These are phyloP conservation scores for Argopecten irradians DNA, from an alignment of 1,140 invertebrate species.

Conservation along the genomic window DNA sequence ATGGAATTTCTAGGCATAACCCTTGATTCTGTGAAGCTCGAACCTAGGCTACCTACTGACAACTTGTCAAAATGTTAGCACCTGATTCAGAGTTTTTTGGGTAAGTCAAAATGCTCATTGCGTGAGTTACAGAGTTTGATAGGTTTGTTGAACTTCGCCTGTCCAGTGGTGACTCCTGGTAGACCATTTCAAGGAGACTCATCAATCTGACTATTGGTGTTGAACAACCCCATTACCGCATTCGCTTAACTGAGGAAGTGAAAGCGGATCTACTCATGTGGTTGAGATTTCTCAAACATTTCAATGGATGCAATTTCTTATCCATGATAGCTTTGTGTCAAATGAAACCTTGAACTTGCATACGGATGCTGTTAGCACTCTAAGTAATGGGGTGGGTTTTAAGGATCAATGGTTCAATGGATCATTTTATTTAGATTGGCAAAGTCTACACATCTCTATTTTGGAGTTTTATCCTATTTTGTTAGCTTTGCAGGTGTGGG, in stretches of 20 bases:
- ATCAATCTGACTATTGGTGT: slow-evolving; percentile 39
- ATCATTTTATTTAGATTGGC: neutral
- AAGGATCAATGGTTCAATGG: neutral
- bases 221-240: neutral
- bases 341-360: neutral
- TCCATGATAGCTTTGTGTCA: slow-evolving; percentile 28
- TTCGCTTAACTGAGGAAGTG: neutral
- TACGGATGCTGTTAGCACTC: slow-evolving; percentile 26
- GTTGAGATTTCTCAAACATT: neutral
- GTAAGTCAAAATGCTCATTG: slow-evolving; percentile 11
- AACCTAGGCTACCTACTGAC: slow-evolving; percentile 29
- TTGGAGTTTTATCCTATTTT: too few species aligned
- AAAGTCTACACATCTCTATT: slow-evolving; percentile 32
- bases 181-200: slow-evolving; percentile 40
- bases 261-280: neutral
- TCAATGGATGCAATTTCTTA: slow-evolving; percentile 25
- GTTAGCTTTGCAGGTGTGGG: slow-evolving; percentile 45
- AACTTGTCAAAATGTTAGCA: slow-evolving; percentile 16
- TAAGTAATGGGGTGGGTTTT: slow-evolving; percentile 25
- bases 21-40: slow-evolving; percentile 15
- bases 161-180: slow-evolving; percentile 38
- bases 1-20: slow-evolving; percentile 39
- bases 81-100: neutral
- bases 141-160: slow-evolving; percentile 41
- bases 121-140: slow-evolving; percentile 41